Evolutionary conservation across 2,888 invertebrate genomes (phyloP), one percentile per base, ranked within the genome.

Genomic region (Callinectes sapidus): DNA sequence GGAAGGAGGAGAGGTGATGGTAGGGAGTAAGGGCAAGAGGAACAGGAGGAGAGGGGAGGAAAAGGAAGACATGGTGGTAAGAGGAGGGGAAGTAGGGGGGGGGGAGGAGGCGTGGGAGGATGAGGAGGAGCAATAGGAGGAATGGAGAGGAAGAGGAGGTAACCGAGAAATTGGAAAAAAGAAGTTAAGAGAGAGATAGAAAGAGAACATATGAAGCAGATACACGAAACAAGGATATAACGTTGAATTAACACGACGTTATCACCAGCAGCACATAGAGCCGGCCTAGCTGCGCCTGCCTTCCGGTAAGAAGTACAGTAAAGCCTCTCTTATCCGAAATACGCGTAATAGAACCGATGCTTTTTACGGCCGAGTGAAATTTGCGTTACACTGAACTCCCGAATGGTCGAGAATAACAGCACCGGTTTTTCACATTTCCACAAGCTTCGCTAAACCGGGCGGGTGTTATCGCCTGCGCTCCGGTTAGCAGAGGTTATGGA

Each of bases 271-370:
- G 39, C 92, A 92, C 86, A 42, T 85, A 81, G 89, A 55, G 54
- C 55, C 28, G 89, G 61, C 88, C 55, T 91, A n/a, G 87, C 86
- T 55, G 55, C 6, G 32, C 39, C 89, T 89, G 89, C 86, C 85
- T 89, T 89, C 89, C 88, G 92, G 85, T 89, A 89, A 85, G 92
- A 88, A 92, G 89, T 89, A 92, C 92, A 88, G 85, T 85, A 89
- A 92, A 89, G 85, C 42, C 89, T 89, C 66, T 89, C 85, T 91
- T 91, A 91, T 91, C 91, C 91, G 91, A 91, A 91, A 91, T 91
- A 91, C 91, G 87, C 91, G 87, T 87, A 91, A 91, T 91, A 91
- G 91, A 91, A 91, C 91, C 91, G 91, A 91, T 91, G 91, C 91
- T 61, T 91, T 91, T 91, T 91, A 91, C 87, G 87, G 91, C 87